Percentiles rank a stretch among this genome's conserved stretches.
Conservation (phyloP, 2,888 invertebrate species). For the Caenorhabditis wallacei region DNA sequence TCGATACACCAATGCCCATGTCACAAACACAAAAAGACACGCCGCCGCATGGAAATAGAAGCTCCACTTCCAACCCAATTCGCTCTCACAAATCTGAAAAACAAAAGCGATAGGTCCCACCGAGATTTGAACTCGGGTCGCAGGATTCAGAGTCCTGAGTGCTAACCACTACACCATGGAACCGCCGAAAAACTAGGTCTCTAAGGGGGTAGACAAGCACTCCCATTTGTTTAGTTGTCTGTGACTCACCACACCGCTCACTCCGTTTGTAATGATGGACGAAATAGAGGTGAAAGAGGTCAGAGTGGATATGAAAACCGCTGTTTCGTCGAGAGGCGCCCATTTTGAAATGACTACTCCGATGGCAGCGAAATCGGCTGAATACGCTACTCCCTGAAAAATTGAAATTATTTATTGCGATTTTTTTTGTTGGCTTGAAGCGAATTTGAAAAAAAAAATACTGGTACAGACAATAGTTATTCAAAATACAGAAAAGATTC, state of each 20-base stretch:
- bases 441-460: too few species aligned
- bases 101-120: slow-evolving; percentile 68
- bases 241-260: slow-evolving; percentile 69
- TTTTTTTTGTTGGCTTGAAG: too few species aligned
- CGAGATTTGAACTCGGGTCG: slow-evolving; percentile 78
- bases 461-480: too few species aligned
- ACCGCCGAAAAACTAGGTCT: slow-evolving; percentile 31
- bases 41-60: slow-evolving; percentile 73
- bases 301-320: slow-evolving; percentile 75
- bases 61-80: slow-evolving; percentile 77
- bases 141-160: slow-evolving; percentile 77
- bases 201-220: slow-evolving; percentile 3
- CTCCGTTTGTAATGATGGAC: slow-evolving; percentile 74
- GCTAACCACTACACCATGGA: slow-evolving; percentile 77
- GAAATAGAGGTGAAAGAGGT: slow-evolving; percentile 78
- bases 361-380: slow-evolving; percentile 75
- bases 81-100: slow-evolving; percentile 68
- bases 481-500: too few species aligned
- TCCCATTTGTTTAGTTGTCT: slow-evolving; percentile 1
- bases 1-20: slow-evolving; percentile 64
- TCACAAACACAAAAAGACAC: slow-evolving; percentile 55
- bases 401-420: background rate
- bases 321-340: slow-evolving; percentile 78
- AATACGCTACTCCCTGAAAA: slow-evolving; percentile 68
- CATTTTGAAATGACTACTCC: slow-evolving; percentile 74